Percentiles rank a stretch among this genome's conserved stretches.
These are phyloP conservation scores for Rhagophthalmus giganteus DNA, from an alignment of 2,888 invertebrate genomes.

Conservation along the genomic window DNA sequence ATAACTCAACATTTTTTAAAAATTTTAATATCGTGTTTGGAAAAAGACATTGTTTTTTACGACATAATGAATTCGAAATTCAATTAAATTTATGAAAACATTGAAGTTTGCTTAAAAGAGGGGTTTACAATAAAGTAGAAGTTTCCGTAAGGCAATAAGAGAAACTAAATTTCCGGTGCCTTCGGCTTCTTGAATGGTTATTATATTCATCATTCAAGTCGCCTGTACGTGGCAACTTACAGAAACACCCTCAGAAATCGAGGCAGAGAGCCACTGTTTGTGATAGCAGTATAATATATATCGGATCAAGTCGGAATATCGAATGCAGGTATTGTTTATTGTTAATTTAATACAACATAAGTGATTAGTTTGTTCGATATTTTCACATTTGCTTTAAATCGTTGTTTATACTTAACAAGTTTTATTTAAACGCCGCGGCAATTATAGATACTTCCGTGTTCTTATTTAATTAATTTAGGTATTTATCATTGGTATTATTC, in stretches of 20 bases:
- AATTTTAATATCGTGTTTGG: too few species aligned
- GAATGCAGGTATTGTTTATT: slow-evolving; percentile 3
- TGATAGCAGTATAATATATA: slow-evolving; percentile 23
- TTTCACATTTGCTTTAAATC: too few species aligned
- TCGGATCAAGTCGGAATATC: slow-evolving; percentile 15
- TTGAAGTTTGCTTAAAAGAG: background rate
- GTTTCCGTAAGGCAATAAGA: slow-evolving; percentile 41
- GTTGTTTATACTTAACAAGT: too few species aligned
- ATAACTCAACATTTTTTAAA: too few species aligned
- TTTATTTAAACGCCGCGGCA: too few species aligned
- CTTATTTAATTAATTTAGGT: too few species aligned
- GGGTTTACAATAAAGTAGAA: slow-evolving; percentile 13
- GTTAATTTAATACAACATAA: slow-evolving; percentile 8
- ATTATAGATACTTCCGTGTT: too few species aligned
- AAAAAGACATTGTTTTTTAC: too few species aligned
- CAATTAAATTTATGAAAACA: too few species aligned
- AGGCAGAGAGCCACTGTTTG: slow-evolving; percentile 20
- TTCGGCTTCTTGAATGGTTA: slow-evolving; percentile 49
- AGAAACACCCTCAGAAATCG: slow-evolving; percentile 21
- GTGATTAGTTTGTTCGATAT: too few species aligned
- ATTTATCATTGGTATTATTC: too few species aligned
- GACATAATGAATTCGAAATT: too few species aligned
- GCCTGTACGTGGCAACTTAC: slow-evolving; percentile 25
- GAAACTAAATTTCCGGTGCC: slow-evolving; percentile 50
- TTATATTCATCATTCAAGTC: slow-evolving; percentile 46